Percentiles rank a stretch among this genome's conserved stretches.
Evolutionary conservation across 2,797 vertebrate species (phyloP).

Genomic region (Chiloscyllium punctatum): DNA sequence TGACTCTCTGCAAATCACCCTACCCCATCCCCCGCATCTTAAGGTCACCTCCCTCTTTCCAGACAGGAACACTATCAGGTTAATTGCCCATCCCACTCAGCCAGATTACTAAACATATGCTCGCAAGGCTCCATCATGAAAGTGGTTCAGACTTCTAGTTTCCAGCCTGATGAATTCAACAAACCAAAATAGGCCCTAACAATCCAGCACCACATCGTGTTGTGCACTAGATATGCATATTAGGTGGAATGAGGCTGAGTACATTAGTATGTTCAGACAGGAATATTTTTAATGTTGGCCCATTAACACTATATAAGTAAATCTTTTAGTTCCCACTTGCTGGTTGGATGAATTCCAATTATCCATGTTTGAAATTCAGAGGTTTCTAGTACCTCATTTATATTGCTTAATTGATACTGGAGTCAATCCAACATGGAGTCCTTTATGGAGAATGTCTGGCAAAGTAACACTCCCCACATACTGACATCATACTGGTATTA

Average conservation of each 20-base stretch:
- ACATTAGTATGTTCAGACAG: not conserved
- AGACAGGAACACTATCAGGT: not conserved
- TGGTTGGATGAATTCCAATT: conserved; percentile 34
- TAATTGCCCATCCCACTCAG: not conserved
- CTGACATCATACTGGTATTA: conserved; percentile 35
- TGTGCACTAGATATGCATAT: not conserved
- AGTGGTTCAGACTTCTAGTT: not conserved
- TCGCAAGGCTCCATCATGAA: too few species aligned
- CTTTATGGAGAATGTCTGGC: conserved; percentile 29
- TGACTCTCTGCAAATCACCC: not conserved
- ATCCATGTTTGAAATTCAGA: conserved; percentile 37
- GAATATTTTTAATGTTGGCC: not conserved
- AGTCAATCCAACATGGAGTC: conserved; percentile 32
- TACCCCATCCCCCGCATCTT: not conserved
- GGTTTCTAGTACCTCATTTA: conserved; percentile 37
- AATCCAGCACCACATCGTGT: not conserved
- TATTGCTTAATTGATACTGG: conserved; percentile 37
- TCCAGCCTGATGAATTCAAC: not conserved
- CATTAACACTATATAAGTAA: conserved; percentile 18
- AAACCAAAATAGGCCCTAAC: not conserved
- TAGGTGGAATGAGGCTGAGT: not conserved
- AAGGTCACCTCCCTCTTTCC: not conserved
- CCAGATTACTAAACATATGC: not conserved
- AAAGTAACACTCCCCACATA: conserved; percentile 24
- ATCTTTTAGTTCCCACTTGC: conserved; percentile 36